phyloP scores from a whole-genome alignment of 2,113 vertebrate genomes.

The Maccullochella peelii region DNA sequence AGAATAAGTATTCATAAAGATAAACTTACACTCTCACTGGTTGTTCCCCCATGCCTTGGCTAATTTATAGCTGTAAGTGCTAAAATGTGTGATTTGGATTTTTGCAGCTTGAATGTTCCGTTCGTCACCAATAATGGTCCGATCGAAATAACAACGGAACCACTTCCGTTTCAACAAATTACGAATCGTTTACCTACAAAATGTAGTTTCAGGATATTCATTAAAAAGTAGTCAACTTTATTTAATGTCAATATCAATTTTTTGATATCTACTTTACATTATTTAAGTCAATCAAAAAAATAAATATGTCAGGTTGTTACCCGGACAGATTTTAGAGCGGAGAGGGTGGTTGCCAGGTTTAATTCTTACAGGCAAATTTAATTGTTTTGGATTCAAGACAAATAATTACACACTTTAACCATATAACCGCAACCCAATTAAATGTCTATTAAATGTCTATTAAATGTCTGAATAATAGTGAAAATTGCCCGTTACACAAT shows the following conservation, averaged over 20 bases:
- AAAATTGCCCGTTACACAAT: too few species aligned
- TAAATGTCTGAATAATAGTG: too few species aligned
- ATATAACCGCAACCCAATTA: too few species aligned
- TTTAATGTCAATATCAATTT: accelerated
- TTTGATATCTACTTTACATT: accelerated
- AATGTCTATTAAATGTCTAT: too few species aligned
- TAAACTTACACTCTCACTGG: conserved; percentile 82
- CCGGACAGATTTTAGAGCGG: conserved; percentile 28
- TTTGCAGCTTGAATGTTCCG: conserved; percentile 34
- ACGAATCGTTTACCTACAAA: not conserved
- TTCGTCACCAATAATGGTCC: conserved; percentile 50
- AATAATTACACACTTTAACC: not conserved
- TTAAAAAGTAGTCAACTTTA: accelerated
- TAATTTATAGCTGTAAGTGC: not conserved
- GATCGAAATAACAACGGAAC: conserved; percentile 28
- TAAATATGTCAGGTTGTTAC: not conserved
- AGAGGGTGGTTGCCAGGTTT: conserved; percentile 55
- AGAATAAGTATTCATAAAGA: not conserved
- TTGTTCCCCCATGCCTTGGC: conserved; percentile 74
- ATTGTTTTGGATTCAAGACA: not conserved
- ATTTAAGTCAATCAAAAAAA: not conserved
- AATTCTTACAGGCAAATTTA: not conserved
- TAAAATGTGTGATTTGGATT: conserved; percentile 36
- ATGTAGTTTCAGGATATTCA: accelerated
- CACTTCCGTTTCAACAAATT: not conserved